phyloP scores from a whole-genome alignment of 2,888 invertebrate species.

The Coelinius sp. region DNA sequence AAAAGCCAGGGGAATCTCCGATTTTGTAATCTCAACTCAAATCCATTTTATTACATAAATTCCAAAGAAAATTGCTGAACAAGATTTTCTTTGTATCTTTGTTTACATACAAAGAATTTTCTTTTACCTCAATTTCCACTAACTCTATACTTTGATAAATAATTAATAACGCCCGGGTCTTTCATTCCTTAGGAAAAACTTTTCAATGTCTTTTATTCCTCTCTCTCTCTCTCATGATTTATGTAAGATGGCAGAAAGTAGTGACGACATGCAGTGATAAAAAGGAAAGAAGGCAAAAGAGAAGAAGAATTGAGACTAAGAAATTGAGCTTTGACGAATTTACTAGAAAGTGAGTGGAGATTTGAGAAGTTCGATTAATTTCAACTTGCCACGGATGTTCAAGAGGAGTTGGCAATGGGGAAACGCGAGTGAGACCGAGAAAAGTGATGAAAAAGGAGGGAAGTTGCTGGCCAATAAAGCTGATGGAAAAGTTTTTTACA shows the following conservation, averaged over 20 bases:
- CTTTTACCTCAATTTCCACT: neutral
- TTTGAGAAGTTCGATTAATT: conserved; percentile 27
- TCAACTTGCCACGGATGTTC: conserved; percentile 22
- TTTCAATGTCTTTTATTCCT: neutral
- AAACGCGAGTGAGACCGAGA: neutral
- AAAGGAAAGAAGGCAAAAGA: neutral
- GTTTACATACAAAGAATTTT: neutral
- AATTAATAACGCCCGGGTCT: neutral
- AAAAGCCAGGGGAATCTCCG: neutral
- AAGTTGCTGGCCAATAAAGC: conserved; percentile 19
- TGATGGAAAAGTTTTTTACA: conserved; percentile 4
- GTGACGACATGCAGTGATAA: conserved; percentile 12
- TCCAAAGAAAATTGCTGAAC: neutral
- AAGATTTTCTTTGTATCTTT: neutral
- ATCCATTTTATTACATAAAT: neutral
- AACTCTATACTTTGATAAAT: neutral
- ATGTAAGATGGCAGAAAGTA: conserved; percentile 14
- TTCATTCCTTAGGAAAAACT: conserved; percentile 16
- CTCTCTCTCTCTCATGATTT: conserved; percentile 7
- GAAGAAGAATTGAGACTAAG: conserved; percentile 17
- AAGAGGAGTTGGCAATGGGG: conserved; percentile 18
- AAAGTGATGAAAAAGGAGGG: neutral
- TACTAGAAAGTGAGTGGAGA: conserved; percentile 17
- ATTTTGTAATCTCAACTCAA: neutral
- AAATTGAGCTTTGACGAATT: conserved; percentile 27